These are phyloP conservation scores for Addax nasomaculatus DNA, from an alignment of 2,113 vertebrate genomes.

Conservation along the genomic window DNA sequence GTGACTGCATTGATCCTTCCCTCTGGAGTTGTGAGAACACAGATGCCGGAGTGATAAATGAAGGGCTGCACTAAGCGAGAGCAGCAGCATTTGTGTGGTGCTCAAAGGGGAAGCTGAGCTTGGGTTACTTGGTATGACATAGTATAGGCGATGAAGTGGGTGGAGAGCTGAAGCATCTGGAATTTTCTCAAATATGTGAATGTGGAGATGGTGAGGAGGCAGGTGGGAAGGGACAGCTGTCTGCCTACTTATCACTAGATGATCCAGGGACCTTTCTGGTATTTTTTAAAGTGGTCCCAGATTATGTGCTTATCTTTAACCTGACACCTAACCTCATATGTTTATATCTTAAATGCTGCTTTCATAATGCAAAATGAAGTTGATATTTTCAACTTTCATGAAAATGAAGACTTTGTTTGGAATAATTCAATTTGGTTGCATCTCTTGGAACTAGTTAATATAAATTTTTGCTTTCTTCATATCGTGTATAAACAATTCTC, in stretches of 20 bases:
- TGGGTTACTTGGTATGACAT: background rate
- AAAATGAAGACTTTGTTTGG: background rate
- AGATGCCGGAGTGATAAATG: background rate
- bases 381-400: background rate
- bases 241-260: background rate
- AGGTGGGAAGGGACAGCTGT: background rate
- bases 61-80: background rate
- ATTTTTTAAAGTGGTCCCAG: background rate
- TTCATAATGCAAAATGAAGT: background rate
- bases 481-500: background rate
- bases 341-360: background rate
- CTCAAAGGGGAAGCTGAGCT: background rate
- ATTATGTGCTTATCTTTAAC: background rate
- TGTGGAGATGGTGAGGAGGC: background rate
- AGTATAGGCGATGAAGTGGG: background rate
- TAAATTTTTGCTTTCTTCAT: background rate
- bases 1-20: slow-evolving; percentile 23
- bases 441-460: background rate
- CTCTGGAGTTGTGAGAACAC: background rate
- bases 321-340: background rate
- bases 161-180: background rate
- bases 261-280: background rate
- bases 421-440: background rate
- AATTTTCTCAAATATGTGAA: background rate
- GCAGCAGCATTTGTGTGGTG: background rate